Base-by-base conservation (phyloP, 2,113 vertebrate species). In the Platichthys flesus region DNA sequence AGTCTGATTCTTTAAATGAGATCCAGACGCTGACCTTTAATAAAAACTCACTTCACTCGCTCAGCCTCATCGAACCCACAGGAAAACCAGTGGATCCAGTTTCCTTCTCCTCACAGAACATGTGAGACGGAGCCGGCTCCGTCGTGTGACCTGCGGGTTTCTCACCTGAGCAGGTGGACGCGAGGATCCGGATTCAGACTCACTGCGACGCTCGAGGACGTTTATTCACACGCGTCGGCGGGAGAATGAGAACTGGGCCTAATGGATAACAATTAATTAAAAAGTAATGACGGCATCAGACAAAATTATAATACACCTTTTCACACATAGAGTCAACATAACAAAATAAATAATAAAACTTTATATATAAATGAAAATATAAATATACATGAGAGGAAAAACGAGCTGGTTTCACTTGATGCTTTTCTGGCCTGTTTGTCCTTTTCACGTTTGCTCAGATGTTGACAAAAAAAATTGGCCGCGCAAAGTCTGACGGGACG, bases 381-480 rank as follows among this genome's bases (percentile, higher is more conserved):
- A 28, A 14, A 58, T 18, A 60, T 28, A n/a, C 1, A 47, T 58
- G 35, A 63, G 67, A 71, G 65, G 79, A 64, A 71, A 87, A 78
- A 80, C 24, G 65, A 74, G 85, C 79, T 89, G 12, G 73, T 88
- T 68, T 86, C 74, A 57, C 78, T 66, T 62, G 84, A 85, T 71
- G 71, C 51, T 21, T 66, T 26, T 60, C 31, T 62, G 28, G 47
- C 59, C 57, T 68, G 52, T 55, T 80, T 55, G 76, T 21, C 1
- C 0, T 21, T 26, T 79, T 24, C 57, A 81, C 59, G 69, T 81
- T 83, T 77, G 37, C 61, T 58, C 80, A 60, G 16, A n/a, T 54
- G 51, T 51, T 51, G 16, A 54, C 80, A 76, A 73, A 45, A 35
- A 79, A 78, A 57, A 42, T 42, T 40, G 67, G 40, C 40, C 49